Evolutionary conservation across 2,113 vertebrate species (phyloP), one percentile per base, ranked within the genome.

Genomic region (Tachysurus vachellii): DNA sequence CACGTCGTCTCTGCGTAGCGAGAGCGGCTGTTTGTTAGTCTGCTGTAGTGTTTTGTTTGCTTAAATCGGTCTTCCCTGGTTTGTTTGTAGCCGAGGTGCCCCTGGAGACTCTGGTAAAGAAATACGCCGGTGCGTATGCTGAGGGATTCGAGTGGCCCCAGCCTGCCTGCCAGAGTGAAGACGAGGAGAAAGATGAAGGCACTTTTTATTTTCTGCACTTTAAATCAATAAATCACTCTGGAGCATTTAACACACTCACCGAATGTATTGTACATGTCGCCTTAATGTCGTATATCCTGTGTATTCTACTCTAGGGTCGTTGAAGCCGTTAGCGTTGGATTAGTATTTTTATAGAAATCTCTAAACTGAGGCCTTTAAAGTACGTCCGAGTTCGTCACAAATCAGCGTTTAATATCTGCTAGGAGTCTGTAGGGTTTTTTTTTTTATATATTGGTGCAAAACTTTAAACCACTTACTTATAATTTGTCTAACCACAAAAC

Each of bases 41-140:
- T 31, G 19, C 21, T 6, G 36, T 16, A 36, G 14, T 44, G 68
- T 12, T 68, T 68, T 71, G 1, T n/a, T 47, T 54, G 16, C 11
- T 31, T 5, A 81, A 81, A 12, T 19, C 19, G 14, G 10, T 44
- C 4, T 61, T 19, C 26, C 44, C 5, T 5, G 54, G 19, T 86
- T 86, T 90, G 3, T 0, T 68, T 89, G 47, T 53, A 99, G 98
- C 98, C 91, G 97, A 98, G 90, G 90, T 98, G 92, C 96, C 98
- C 62, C 90, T 99, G 89, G 95, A 97, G 86, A 94, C 96, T 62
- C 89, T 99, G 93, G 88, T 96, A 81, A 98, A 97, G 92, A 95
- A 97, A 90, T 99, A 99, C 14, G 96, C 98, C 88, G 97, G 97
- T 26, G 98, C 98, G 84, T 99, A 99, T 76, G 93, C 95, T 61